A percentile compares a stretch with the other conserved stretches of the same genome.
These are phyloP conservation scores for Onychostoma macrolepis DNA, from an alignment of 2,113 vertebrate species.

Conservation along the genomic window DNA sequence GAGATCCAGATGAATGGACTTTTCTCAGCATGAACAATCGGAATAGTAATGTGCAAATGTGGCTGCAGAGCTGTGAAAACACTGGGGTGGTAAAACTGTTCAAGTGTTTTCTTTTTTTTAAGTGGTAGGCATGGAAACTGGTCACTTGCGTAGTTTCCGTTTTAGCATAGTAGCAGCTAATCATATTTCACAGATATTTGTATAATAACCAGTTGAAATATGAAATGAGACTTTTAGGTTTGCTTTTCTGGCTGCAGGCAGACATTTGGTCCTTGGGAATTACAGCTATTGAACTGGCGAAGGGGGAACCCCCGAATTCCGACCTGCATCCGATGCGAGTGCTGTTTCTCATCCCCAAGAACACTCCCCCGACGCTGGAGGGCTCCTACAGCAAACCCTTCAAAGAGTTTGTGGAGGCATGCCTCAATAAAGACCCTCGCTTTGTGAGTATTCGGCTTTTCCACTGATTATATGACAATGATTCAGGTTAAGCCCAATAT, in stretches of 20 bases:
- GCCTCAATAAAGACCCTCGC: conserved; percentile 97
- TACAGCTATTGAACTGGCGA: conserved; percentile 96
- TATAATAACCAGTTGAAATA: not conserved
- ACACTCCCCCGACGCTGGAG: conserved; percentile 94
- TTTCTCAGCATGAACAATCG: not conserved
- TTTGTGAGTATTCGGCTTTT: conserved; percentile 82
- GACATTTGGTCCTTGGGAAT: conserved; percentile 99
- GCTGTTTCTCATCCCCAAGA: conserved; percentile 97
- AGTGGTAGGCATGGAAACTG: conserved; percentile 5
- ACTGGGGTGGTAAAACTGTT: conserved; percentile 24
- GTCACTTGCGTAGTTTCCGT: not conserved
- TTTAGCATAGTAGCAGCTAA: conserved; percentile 8
- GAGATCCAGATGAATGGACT: not conserved
- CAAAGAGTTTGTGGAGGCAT: conserved; percentile 98
- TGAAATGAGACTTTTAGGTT: not conserved
- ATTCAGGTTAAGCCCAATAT: not conserved
- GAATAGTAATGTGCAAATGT: conserved; percentile 29
- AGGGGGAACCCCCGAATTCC: conserved; percentile 97
- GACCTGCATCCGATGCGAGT: conserved; percentile 98
- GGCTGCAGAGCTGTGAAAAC: conserved; percentile 28
- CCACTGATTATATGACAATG: not conserved
- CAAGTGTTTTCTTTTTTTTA: not conserved
- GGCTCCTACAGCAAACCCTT: conserved; percentile 98
- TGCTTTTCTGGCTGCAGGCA: conserved; percentile 75
- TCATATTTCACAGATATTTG: not conserved